phyloP scores from a whole-genome alignment of 1,140 invertebrate species.

The Drosophila azteca region DNA sequence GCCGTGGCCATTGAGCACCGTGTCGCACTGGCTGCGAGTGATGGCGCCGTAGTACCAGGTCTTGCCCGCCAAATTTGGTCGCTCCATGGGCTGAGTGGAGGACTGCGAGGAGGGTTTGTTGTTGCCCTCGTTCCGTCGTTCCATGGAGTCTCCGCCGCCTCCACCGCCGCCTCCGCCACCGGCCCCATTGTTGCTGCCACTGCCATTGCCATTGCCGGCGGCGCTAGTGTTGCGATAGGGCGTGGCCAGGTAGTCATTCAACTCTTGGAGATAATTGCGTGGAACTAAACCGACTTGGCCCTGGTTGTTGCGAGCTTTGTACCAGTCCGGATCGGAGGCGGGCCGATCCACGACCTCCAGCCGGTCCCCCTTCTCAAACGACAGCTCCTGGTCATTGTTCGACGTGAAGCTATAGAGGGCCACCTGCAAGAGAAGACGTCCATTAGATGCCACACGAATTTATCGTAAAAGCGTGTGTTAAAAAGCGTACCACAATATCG shows the following conservation, averaged over 20 bases:
- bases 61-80: slow-evolving; percentile 90
- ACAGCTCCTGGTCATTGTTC: slow-evolving; percentile 98
- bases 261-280: slow-evolving; percentile 97
- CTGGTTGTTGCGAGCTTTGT: slow-evolving; percentile 95
- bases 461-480: neutral
- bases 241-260: slow-evolving; percentile 93
- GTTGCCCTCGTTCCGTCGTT: slow-evolving; percentile 81
- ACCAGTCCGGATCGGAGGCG: slow-evolving; percentile 99
- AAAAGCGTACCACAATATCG: slow-evolving; percentile 92
- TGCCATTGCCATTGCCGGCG: slow-evolving; percentile 78
- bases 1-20: slow-evolving; percentile 95
- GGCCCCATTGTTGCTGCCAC: slow-evolving; percentile 67
- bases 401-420: slow-evolving; percentile 97
- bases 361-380: slow-evolving; percentile 97
- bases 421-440: slow-evolving; percentile 83
- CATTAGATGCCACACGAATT: neutral
- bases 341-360: slow-evolving; percentile 98
- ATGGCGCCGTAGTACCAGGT: slow-evolving; percentile 99
- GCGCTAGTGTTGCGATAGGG: slow-evolving; percentile 88
- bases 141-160: slow-evolving; percentile 74
- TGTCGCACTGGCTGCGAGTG: slow-evolving; percentile 97
- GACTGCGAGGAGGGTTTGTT: slow-evolving; percentile 70
- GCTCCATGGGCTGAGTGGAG: slow-evolving; percentile 84
- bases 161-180: slow-evolving; percentile 82
- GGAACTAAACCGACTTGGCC: slow-evolving; percentile 97